Percentiles rank a stretch among this genome's conserved stretches.
These are phyloP conservation scores for Heliocidaris erythrogramma DNA, from an alignment of 35 echinoderm and acorn worm genomes.

Conservation along the genomic window DNA sequence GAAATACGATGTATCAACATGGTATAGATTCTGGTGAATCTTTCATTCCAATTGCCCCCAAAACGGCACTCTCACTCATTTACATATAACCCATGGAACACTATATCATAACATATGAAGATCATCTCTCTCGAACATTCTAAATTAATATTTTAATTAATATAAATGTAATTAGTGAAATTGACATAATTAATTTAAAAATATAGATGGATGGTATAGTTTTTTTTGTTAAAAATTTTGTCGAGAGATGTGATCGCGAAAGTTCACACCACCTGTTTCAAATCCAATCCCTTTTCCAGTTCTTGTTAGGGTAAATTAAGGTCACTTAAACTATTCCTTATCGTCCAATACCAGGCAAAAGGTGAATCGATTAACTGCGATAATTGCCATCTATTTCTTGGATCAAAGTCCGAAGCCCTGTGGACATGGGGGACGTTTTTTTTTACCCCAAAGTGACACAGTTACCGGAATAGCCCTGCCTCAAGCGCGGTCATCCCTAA, in stretches of 20 bases:
- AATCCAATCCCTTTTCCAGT: neutral
- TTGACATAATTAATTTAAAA: too few species aligned
- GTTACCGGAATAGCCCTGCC: neutral
- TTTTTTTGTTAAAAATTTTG: neutral
- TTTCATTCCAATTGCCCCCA: too few species aligned
- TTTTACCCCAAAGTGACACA: neutral
- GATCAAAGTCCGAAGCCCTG: neutral
- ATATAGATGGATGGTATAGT: too few species aligned
- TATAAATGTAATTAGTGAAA: neutral
- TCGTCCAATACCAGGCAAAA: neutral
- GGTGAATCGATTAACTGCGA: neutral
- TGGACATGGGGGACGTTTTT: neutral
- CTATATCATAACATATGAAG: too few species aligned
- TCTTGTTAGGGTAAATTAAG: neutral
- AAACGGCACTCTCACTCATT: too few species aligned
- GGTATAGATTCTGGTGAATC: too few species aligned
- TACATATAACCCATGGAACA: too few species aligned
- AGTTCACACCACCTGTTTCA: neutral
- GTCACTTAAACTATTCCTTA: neutral
- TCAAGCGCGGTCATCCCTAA: slow-evolving; percentile 15
- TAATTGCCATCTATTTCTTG: neutral
- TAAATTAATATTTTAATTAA: neutral
- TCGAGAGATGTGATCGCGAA: neutral
- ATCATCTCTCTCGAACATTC: too few species aligned
- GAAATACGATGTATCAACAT: too few species aligned